A percentile compares a stretch with the other conserved stretches of the same genome.
phyloP scores from a whole-genome alignment of 2,113 vertebrate species.

The Malurus cyaneus region DNA sequence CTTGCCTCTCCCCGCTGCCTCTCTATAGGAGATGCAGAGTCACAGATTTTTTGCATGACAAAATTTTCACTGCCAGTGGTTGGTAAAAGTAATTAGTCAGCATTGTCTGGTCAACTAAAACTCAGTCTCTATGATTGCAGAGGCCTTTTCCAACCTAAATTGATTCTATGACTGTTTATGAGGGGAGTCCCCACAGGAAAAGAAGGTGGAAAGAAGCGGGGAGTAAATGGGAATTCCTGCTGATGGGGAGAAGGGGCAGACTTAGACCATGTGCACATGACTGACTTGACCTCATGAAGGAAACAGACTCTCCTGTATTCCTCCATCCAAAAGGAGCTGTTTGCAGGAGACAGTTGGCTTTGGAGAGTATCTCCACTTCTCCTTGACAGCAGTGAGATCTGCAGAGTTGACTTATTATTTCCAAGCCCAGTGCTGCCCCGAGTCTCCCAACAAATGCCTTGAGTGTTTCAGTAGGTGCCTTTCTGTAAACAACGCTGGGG shows the following conservation, averaged over 20 bases:
- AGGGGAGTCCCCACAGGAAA: background rate
- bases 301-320: background rate
- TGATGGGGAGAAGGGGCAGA: background rate
- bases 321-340: background rate
- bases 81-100: background rate
- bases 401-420: background rate
- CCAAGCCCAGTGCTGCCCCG: background rate
- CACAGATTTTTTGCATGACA: rapidly evolving
- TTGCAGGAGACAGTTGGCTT: background rate
- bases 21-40: background rate
- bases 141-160: background rate
- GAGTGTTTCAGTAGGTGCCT: background rate
- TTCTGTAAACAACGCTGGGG: background rate
- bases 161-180: background rate
- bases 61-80: rapidly evolving
- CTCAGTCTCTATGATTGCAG: rapidly evolving
- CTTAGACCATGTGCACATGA: rapidly evolving
- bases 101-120: background rate
- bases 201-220: background rate
- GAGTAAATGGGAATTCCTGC: background rate
- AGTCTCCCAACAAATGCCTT: background rate
- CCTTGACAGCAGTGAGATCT: background rate
- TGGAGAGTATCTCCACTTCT: background rate
- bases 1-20: background rate
- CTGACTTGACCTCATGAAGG: rapidly evolving